Evolutionary conservation across 2,888 invertebrate genomes (phyloP), one percentile per base, ranked within the genome.

Genomic region (Chymomyza procnemis): DNA sequence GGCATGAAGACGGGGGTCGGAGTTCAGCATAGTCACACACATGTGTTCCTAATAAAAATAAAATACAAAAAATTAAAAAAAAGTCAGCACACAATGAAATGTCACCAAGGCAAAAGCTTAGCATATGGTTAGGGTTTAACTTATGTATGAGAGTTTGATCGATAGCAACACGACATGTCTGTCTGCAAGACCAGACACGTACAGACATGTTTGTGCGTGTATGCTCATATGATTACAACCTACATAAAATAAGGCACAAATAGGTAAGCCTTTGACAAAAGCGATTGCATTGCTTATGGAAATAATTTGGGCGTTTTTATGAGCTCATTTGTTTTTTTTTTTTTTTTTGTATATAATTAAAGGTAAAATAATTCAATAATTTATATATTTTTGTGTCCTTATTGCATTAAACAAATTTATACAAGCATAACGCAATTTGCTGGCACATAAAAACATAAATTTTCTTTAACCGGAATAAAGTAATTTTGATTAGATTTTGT

Each of bases 141-240:
- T 54, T 18, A 41, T 41, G 58, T 64, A 62, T 63, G 63, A 34
- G 47, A 66, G 83, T 84, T 85, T 84, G 85, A 84, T 85, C 83
- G 80, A 84, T 84, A 85, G 83, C 76, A 76, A 68, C 71, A 73
- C 70, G 71, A 64, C 59, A 19, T 52, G 50, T 21, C n/a, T 61
- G 46, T 26, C 47, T 48, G 9, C 34, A 34, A 4, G 9, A 60
- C 48, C 9, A 9, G 5, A 46, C 41, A 12, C 46, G 19, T 48
- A 26, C 48, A 18, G 52, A 61, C 70, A 74, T 57, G 9, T 65
- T 66, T 60, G 50, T 55, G 57, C 47, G 61, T 64, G 46, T 65
- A 46, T 70, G 26, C 65, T 61, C 64, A 66, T 73, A 73, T 69
- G 66, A 69, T 79, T 73, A 61, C 52, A 52, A 55, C 21, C 26